Percentiles rank a stretch among this genome's conserved stretches.
phyloP scores from a whole-genome alignment of 2,888 invertebrate genomes.

The Calameuta pallipes region DNA sequence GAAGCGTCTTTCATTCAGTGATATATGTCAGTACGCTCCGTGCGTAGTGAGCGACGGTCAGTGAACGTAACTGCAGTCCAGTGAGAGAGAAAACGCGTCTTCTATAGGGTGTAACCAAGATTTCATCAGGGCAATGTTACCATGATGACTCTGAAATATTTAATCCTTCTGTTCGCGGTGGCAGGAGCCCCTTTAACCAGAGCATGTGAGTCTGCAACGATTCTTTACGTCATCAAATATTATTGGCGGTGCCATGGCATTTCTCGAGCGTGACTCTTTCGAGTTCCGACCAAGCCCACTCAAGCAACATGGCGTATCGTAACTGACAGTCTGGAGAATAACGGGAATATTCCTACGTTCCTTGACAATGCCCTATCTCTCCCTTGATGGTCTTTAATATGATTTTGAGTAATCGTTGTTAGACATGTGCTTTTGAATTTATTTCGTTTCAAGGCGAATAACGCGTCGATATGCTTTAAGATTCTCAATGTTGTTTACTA shows the following conservation, averaged over 20 bases:
- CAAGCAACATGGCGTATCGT: slow-evolving; percentile 48
- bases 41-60: neutral
- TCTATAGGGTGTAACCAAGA: neutral
- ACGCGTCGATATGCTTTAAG: neutral
- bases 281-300: slow-evolving; percentile 49
- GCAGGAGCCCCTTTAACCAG: slow-evolving; percentile 33
- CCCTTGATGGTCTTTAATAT: neutral
- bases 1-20: neutral
- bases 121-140: slow-evolving; percentile 46
- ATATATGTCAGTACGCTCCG: neutral
- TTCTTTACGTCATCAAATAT: neutral
- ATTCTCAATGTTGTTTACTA: neutral
- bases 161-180: slow-evolving; percentile 42
- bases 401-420: neutral
- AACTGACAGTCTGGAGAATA: slow-evolving; percentile 19
- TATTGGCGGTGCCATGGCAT: slow-evolving; percentile 17
- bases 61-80: neutral
- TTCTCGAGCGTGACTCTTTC: slow-evolving; percentile 30
- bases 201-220: slow-evolving; percentile 46
- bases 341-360: neutral
- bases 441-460: neutral
- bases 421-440: neutral
- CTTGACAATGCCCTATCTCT: neutral
- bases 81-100: neutral
- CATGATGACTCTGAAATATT: slow-evolving; percentile 47